phyloP scores from a whole-genome alignment of 2,113 vertebrate genomes.

The Urocynchramus pylzowi region DNA sequence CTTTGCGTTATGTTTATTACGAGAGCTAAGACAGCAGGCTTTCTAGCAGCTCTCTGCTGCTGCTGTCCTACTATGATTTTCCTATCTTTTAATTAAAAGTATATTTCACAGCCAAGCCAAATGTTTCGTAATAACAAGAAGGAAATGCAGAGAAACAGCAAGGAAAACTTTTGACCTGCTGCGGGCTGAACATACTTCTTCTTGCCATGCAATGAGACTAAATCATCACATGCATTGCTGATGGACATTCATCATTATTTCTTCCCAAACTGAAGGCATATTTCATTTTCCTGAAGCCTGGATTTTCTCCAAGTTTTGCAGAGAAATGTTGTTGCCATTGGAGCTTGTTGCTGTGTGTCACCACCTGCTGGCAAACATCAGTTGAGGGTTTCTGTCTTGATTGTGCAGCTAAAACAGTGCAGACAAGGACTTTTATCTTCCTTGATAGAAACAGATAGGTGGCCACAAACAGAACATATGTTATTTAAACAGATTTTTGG shows the following conservation, averaged over 20 bases:
- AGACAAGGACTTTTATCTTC: slow-evolving; percentile 55
- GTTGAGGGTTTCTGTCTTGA: slow-evolving; percentile 43
- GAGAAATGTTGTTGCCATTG: slow-evolving; percentile 18
- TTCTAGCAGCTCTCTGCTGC: slow-evolving; percentile 26
- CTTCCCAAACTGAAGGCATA: slow-evolving; percentile 42
- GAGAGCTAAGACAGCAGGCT: slow-evolving; percentile 5
- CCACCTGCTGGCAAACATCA: slow-evolving; percentile 71
- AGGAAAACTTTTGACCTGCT: slow-evolving; percentile 54
- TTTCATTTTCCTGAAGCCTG: slow-evolving; percentile 60
- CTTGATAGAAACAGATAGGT: slow-evolving; percentile 43
- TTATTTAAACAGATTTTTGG: slow-evolving; percentile 58
- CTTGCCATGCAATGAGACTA: neutral
- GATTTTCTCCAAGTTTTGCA: slow-evolving; percentile 55
- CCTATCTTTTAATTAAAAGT: slow-evolving; percentile 68
- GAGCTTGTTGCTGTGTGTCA: slow-evolving; percentile 66
- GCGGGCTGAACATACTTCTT: slow-evolving; percentile 38
- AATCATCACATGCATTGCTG: neutral
- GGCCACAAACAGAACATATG: slow-evolving; percentile 6
- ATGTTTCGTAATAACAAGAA: slow-evolving; percentile 52
- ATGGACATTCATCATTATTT: slow-evolving; percentile 56
- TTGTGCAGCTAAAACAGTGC: neutral
- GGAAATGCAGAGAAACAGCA: slow-evolving; percentile 21
- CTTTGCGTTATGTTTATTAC: neutral
- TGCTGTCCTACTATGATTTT: slow-evolving; percentile 58
- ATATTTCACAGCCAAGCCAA: slow-evolving; percentile 61